Evolutionary conservation across 2,797 vertebrate species (phyloP), one percentile per base, ranked within the genome.

Genomic region (Arnoldichthys spilopterus): DNA sequence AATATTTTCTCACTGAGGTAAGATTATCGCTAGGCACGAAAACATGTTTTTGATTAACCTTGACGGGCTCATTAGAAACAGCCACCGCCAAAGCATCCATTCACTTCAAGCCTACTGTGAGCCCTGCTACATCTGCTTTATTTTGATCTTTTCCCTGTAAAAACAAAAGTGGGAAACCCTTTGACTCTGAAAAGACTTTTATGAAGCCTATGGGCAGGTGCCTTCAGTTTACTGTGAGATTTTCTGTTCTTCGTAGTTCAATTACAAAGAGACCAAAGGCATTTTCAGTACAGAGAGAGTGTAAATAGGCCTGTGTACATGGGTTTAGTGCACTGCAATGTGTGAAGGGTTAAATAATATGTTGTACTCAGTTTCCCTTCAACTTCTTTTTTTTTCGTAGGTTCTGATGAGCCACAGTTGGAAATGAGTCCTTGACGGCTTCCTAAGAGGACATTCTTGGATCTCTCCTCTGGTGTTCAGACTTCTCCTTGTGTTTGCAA

Each of bases 401-500:
- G 22, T 64, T 63, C 66, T 69, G 18, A 47, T 51, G 63, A 53
- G 28, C 16, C 49, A 20, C 75, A 53, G 47, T 11, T 24, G 24
- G 58, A 63, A 78, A 84, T 79, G 62, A 77, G 16, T 49, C 22
- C 34, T 72, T 77, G 56, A 68, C 6, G 20, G 2, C 11, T 68
- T 28, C 43, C 68, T 72, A 64, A 72, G n/a, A 53, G 13, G 1
- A 71, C 64, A 51, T 37, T 34, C 74, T 20, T 53, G 26, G 22
- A 78, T 45, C 37, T 62, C 22, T 40, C n/a, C 49, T 43, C 37
- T 37, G 7, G 71, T 64, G 15, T 26, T 66, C 26, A 32, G 34
- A 61, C 2, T 28, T 5, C 34, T 63, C 20, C 34, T 72, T 51
- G 37, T 28, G 12, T 59, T 72, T 24, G 40, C 6, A 56, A 75